Evolutionary conservation across 1,140 invertebrate species (phyloP).

Genomic region (Fragariocoptes setiger): DNA sequence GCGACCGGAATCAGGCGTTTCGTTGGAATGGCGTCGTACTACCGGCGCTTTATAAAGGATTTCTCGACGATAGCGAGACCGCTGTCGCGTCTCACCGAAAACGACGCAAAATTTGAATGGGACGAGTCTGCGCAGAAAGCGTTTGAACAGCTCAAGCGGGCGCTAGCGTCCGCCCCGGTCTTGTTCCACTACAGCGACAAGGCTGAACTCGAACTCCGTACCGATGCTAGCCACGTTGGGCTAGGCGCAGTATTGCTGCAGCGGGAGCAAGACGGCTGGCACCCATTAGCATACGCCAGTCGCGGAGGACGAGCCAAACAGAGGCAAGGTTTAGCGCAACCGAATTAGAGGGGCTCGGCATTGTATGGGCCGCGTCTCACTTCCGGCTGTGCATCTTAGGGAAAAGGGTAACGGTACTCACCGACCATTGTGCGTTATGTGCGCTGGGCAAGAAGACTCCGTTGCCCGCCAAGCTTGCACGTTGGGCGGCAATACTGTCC

Average conservation of each 20-base stretch:
- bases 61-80: constrained; percentile 13
- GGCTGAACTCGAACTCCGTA: not conserved
- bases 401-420: too few relatives aligned
- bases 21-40: constrained; percentile 15
- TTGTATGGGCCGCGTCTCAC: constrained; percentile 17
- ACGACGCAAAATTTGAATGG: constrained; percentile 5
- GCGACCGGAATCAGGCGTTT: constrained; percentile 8
- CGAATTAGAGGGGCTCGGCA: constrained; percentile 17
- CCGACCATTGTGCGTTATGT: too few relatives aligned
- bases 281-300: not conserved
- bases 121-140: not conserved
- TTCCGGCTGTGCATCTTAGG: constrained; percentile 15
- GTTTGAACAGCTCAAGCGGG: not conserved
- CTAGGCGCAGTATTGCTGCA: constrained; percentile 1
- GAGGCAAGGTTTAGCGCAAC: constrained; percentile 17
- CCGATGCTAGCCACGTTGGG: not conserved
- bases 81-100: constrained; percentile 8
- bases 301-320: constrained; percentile 11
- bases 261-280: not conserved
- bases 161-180: not conserved
- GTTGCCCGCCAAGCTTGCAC: too few relatives aligned
- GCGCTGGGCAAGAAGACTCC: too few relatives aligned
- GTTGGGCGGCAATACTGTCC: too few relatives aligned
- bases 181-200: not conserved
- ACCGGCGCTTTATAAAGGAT: constrained; percentile 15